Percentiles rank a stretch among this genome's conserved stretches.
phyloP scores from a whole-genome alignment of 2,888 invertebrate species.

The Phlogophora meticulosa region DNA sequence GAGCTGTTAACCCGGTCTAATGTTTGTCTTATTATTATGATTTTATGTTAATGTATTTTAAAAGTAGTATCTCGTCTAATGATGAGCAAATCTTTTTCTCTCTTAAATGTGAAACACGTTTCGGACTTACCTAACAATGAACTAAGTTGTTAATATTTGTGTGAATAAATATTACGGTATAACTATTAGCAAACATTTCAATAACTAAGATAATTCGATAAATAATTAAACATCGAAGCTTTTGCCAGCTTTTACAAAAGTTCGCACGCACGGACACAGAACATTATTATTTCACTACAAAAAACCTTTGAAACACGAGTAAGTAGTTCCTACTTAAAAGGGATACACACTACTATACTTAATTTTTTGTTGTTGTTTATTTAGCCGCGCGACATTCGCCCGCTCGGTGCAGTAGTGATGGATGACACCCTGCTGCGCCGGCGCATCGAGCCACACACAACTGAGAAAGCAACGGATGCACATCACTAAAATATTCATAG shows the following conservation, averaged over 20 bases:
- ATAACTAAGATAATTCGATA: no score
- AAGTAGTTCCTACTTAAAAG: slow-evolving; percentile 36
- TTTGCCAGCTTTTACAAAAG: slow-evolving; percentile 6
- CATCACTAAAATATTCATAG: slow-evolving; percentile 76
- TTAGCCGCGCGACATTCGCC: slow-evolving; percentile 37
- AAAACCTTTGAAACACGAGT: slow-evolving; percentile 22
- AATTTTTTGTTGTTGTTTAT: slow-evolving; percentile 50
- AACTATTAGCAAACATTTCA: no score
- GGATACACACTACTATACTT: slow-evolving; percentile 2
- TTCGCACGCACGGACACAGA: slow-evolving; percentile 4
- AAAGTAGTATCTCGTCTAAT: slow-evolving; percentile 16
- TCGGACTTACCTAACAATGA: background rate
- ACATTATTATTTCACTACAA: slow-evolving; percentile 8
- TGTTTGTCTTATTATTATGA: slow-evolving; percentile 23
- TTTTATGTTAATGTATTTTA: slow-evolving; percentile 19
- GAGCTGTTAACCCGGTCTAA: slow-evolving; percentile 32
- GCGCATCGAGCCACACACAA: slow-evolving; percentile 37
- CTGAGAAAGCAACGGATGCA: slow-evolving; percentile 61
- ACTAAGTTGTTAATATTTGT: no score
- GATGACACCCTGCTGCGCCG: slow-evolving; percentile 68
- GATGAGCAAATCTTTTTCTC: background rate
- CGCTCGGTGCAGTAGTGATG: slow-evolving; percentile 62
- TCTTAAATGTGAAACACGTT: background rate
- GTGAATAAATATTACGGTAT: no score
- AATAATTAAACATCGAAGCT: background rate